Evolutionary conservation across 2,113 vertebrate genomes (phyloP), one percentile per base, ranked within the genome.

Genomic region (Perca schrenkii): DNA sequence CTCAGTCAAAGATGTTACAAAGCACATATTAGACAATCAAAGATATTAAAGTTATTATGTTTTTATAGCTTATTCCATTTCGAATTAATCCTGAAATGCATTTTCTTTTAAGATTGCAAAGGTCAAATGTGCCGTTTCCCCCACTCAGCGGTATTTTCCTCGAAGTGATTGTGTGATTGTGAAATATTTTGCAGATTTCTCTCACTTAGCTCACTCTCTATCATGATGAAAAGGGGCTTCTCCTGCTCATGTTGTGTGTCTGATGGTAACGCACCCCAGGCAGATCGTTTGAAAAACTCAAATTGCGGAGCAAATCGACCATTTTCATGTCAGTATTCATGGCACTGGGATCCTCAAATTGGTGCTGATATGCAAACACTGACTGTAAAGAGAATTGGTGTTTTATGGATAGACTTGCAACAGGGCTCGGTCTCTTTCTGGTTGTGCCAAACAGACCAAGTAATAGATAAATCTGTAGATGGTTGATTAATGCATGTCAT

Each of bases 291-390:
- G 76, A 85, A 82, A 89, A 84, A 49, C 63, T 49, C 8, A 85
- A 87, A 85, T 62, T 77, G 46, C 43, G 3, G 34, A 75, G 65
- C 72, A 85, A 90, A 79, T 71, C 31, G 31, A 62, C 58, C 74
- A 57, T 88, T 89, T 88, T 78, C 63, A 91, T 83, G 70, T 83
- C 73, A 56, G 52, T 7, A 61, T 79, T 66, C n/a, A 66, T 34
- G 74, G 53, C 56, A 31, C 58, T 7, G 64, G 66, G 73, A 66
- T 57, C 62, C 76, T 72, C 22, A 58, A 53, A 82, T 80, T 74
- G 56, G 40, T 58, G 77, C 78, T 71, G 61, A 80, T 79, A 83
- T 84, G 66, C 53, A 83, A 87, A 89, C 76, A 15, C 13, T 6
- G 46, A 21, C 2, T 67, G n/a, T 36, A 74, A 74, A 77, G 21